These are phyloP conservation scores for Stratiolaelaps scimitus DNA, from an alignment of 1,140 invertebrate genomes.

Conservation along the genomic window DNA sequence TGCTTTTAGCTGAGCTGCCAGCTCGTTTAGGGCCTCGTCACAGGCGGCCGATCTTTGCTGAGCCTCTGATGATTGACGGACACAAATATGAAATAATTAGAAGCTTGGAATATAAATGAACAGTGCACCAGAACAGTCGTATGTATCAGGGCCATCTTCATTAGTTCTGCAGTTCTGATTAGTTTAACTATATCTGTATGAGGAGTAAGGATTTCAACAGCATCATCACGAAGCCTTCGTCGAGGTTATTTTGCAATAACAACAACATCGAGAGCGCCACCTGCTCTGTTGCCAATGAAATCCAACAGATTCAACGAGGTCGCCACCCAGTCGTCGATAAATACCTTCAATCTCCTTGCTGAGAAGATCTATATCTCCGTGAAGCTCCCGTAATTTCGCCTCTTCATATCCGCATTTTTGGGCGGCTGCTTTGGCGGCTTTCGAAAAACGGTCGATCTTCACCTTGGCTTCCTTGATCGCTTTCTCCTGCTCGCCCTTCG, in stretches of 20 bases:
- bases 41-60: conserved; percentile 6
- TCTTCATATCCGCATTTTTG: conserved; percentile 21
- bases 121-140: too few relatives aligned
- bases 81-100: too few relatives aligned
- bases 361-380: conserved; percentile 16
- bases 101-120: too few relatives aligned
- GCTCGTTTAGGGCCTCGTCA: background rate
- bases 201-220: too few relatives aligned
- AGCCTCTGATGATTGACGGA: background rate
- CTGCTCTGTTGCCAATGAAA: too few relatives aligned
- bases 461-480: conserved; percentile 60
- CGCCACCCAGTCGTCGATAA: background rate
- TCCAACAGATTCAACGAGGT: too few relatives aligned
- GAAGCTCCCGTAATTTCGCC: background rate
- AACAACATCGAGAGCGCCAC: too few relatives aligned
- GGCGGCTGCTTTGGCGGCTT: conserved; percentile 47
- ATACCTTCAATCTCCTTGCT: conserved; percentile 30
- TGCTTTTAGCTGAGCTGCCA: background rate
- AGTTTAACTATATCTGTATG: too few relatives aligned
- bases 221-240: too few relatives aligned
- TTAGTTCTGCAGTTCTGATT: too few relatives aligned
- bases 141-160: too few relatives aligned
- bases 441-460: conserved; percentile 61
- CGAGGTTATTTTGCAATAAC: too few relatives aligned
- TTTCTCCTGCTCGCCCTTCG: conserved; percentile 59